Conservation (phyloP, 2,113 vertebrate species). For the Campylomormyrus numenius region DNA sequence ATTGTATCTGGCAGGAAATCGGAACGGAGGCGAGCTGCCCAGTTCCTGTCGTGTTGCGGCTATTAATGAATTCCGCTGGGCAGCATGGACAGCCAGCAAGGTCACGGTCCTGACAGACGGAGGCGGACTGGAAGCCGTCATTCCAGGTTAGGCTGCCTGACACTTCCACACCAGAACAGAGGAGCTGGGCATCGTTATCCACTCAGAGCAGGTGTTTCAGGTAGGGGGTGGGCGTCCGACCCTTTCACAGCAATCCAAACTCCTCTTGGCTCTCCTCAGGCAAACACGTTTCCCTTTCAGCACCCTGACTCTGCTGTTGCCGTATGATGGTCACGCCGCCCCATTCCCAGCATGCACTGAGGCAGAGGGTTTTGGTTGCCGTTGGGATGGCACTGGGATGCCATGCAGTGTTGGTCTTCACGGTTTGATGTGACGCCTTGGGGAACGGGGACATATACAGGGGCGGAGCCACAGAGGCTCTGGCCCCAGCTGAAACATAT, state of each 20-base stretch:
- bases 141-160: background rate
- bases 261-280: background rate
- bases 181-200: background rate
- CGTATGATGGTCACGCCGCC: background rate
- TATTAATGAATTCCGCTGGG: background rate
- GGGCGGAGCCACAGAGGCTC: background rate
- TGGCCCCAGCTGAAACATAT: background rate
- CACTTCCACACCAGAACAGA: background rate
- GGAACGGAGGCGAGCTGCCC: background rate
- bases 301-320: background rate
- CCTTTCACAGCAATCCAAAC: background rate
- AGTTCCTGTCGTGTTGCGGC: background rate
- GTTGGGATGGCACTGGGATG: background rate
- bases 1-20: background rate
- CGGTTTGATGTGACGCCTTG: background rate
- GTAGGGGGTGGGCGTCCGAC: background rate
- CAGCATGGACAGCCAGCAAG: background rate
- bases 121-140: background rate
- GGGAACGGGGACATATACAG: background rate
- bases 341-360: background rate
- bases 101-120: background rate
- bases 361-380: background rate
- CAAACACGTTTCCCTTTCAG: background rate
- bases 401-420: background rate
- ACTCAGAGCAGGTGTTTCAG: background rate